phyloP scores from a whole-genome alignment of 2,113 vertebrate species.

The Heptranchias perlo region DNA sequence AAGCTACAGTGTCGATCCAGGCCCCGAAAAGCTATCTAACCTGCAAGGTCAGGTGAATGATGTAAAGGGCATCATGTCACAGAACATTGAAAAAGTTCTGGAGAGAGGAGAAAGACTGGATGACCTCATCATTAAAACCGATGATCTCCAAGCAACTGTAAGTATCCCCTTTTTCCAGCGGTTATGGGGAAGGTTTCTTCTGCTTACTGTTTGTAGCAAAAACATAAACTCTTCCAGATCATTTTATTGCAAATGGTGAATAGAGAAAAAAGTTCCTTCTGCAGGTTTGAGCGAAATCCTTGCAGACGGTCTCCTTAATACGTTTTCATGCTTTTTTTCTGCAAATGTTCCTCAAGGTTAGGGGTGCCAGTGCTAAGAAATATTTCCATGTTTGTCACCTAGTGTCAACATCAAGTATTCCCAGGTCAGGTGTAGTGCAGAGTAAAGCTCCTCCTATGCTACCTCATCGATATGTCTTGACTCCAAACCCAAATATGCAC shows the following conservation, averaged over 20 bases:
- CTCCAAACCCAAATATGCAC: not conserved
- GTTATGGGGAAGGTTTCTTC: not conserved
- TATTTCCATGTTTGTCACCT: not conserved
- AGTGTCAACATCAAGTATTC: not conserved
- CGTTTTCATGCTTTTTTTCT: not conserved
- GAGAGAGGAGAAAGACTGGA: conserved; percentile 64
- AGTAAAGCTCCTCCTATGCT: not conserved
- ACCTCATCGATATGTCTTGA: not conserved
- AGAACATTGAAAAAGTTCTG: conserved; percentile 74
- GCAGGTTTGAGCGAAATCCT: not conserved
- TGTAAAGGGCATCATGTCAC: conserved; percentile 67
- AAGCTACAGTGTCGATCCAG: conserved; percentile 45
- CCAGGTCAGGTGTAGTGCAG: not conserved
- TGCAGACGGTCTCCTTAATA: not conserved
- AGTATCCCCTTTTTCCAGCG: conserved; percentile 44
- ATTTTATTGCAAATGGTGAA: not conserved
- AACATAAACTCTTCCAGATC: too few species aligned
- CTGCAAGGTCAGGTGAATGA: conserved; percentile 70
- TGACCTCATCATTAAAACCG: conserved; percentile 58
- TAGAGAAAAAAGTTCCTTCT: not conserved
- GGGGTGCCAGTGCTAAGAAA: not conserved
- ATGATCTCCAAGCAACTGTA: conserved; percentile 64
- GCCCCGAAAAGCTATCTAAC: conserved; percentile 49
- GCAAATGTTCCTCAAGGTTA: not conserved
- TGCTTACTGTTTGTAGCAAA: not conserved